A percentile compares a stretch with the other conserved stretches of the same genome.
These are phyloP conservation scores for Lophochroa leadbeateri DNA, from an alignment of 2,113 vertebrate species.

Conservation along the genomic window DNA sequence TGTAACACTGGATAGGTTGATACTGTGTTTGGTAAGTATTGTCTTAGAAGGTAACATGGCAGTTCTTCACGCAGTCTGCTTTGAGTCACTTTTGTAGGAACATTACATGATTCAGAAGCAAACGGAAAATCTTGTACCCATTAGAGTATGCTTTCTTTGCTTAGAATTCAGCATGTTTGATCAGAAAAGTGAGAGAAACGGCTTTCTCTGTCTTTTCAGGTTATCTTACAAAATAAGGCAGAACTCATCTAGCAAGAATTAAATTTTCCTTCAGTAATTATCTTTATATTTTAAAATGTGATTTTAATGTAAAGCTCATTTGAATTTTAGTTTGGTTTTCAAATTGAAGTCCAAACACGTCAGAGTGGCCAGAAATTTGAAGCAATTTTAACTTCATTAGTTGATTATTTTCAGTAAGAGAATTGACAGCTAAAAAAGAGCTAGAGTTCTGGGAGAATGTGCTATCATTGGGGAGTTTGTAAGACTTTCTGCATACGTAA, in stretches of 20 bases:
- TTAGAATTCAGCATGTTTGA: not conserved
- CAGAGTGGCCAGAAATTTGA: not conserved
- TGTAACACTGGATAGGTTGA: constrained; percentile 93
- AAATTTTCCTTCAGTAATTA: not conserved
- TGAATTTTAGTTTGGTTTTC: not conserved
- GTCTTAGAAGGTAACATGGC: not conserved
- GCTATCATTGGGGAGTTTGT: not conserved
- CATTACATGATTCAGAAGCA: not conserved
- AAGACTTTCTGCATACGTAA: not conserved
- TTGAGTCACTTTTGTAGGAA: not conserved
- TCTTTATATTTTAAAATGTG: not conserved
- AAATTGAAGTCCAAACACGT: not conserved
- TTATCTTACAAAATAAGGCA: not conserved
- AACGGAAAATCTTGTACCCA: not conserved
- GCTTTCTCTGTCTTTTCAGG: not conserved
- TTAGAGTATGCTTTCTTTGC: not conserved
- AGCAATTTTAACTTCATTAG: not conserved
- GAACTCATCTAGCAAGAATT: not conserved
- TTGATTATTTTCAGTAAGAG: not conserved
- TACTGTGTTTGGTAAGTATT: constrained; percentile 91
- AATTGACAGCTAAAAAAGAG: not conserved
- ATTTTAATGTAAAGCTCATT: not conserved
- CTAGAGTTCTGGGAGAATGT: not conserved
- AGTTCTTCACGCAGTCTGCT: not conserved
- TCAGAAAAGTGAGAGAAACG: not conserved